Percentiles rank a stretch among this genome's conserved stretches.
These are phyloP conservation scores for Amphilophus citrinellus DNA, from an alignment of 2,113 vertebrate genomes.

Conservation along the genomic window DNA sequence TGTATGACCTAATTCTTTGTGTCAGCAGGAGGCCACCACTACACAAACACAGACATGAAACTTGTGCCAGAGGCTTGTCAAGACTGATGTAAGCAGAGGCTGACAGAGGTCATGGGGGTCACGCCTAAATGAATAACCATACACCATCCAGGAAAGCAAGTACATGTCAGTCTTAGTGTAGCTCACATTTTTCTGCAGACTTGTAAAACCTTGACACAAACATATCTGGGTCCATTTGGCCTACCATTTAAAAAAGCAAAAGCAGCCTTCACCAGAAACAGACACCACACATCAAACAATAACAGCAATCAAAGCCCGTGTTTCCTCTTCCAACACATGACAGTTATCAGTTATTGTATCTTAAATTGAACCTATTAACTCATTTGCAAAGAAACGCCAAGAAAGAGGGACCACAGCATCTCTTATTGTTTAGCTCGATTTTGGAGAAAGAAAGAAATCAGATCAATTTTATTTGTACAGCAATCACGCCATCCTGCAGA, in stretches of 20 bases:
- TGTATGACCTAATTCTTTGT: neutral
- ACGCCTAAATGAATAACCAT: neutral
- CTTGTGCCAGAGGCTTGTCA: neutral
- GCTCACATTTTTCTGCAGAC: neutral
- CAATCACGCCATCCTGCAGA: neutral
- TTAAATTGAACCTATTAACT: slow-evolving; percentile 18
- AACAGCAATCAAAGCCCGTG: slow-evolving; percentile 40
- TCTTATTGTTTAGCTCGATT: neutral
- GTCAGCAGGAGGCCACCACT: neutral
- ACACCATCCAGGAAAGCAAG: neutral
- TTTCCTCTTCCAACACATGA: neutral
- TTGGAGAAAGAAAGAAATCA: neutral
- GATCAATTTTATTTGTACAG: neutral
- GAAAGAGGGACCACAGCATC: neutral
- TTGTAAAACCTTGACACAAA: neutral
- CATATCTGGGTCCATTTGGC: neutral
- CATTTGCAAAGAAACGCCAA: slow-evolving; percentile 12
- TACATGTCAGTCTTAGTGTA: neutral
- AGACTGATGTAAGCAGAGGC: neutral
- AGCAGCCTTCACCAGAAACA: slow-evolving; percentile 2
- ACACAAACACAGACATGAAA: neutral
- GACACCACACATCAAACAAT: slow-evolving; percentile 28
- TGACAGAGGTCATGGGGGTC: neutral
- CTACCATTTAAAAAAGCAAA: slow-evolving; percentile 1
- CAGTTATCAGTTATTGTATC: slow-evolving; percentile 16